Base-by-base conservation (phyloP, 2,113 vertebrate species). In the Psittacula cyanocephala region DNA sequence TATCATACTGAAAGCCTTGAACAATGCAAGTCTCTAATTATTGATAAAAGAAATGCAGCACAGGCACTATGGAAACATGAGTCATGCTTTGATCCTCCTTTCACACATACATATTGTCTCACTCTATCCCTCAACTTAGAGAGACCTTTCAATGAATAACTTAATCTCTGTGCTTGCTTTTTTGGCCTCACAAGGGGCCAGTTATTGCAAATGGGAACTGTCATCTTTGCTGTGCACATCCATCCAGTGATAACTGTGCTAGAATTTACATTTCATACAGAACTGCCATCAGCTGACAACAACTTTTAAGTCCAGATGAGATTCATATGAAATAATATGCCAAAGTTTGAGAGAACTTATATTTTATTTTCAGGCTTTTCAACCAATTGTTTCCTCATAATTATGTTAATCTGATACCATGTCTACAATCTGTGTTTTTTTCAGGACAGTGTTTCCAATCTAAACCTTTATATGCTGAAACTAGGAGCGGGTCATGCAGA, bases 201-300 rank as follows among this genome's bases (percentile, higher is more conserved):
- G 33, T 67, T 67, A 16, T 8, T 88, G 59, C 19, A 67, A 47
- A 55, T 3, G 8, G 9, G 29, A 81, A 27, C 41, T 59, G 35
- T 79, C 46, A 43, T 71, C 89, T 94, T 69, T 91, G 64, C 59
- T 84, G 13, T 37, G 35, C 18, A 23, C n/a, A 81, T 29, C 13
- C 52, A 23, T 39, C 24, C 89, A 29, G 29, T 35, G 37, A 67
- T 84, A 72, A 67, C 41, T 64, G 39, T 81, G 44, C 25, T 93
- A 81, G 44, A 72, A 86, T 88, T 22, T 88, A 37, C 7, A 41
- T 79, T 94, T 93, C 57, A 63, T 64, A 63, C 33, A 91, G 37
- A 89, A 19, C 17, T 81, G 46, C 46, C 46, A 69, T 87, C 60
- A 77, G n/a, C 47, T 90, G 53, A 39, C 55, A 78, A 37, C 19